Base-by-base conservation (phyloP, 2,888 invertebrate species). In the Spodoptera exigua region DNA sequence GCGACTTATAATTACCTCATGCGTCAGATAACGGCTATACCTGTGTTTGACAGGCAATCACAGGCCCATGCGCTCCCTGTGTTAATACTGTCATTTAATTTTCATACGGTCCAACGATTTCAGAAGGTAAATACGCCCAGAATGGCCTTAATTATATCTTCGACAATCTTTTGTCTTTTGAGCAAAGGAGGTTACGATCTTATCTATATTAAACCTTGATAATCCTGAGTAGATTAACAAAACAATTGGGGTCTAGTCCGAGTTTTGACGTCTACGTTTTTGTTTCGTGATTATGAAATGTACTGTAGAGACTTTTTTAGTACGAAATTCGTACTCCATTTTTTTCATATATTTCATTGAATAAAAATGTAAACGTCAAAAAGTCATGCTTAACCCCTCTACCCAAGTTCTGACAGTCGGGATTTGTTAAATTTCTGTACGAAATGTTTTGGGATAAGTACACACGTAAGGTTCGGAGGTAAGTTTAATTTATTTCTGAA, bases 1-100 rank as follows among this genome's bases (percentile, higher is more conserved):
- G 51, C 63, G 71, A 64, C 62, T 83, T 81, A 79, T 85, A 82
- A 85, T 84, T 83, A 84, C 75, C 68, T 81, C 76, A 76, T 76
- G 75, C 69, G 74, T 72, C 73, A 76, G 74, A 75, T 81, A 84
- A 85, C 81, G 76, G 65, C 74, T 69, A 73, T 78, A 81, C 79
- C 82, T 87, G 88, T 67, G 65, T 70, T 67, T 84, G 88, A 88
- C 88, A 87, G 83, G 80, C 75, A 82, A 86, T 87, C 83, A 79
- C 60, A 59, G 57, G 60, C 72, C 66, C 51, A 39, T 43, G 21
- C 71, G 60, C 62, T 46, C 68, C 66, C 63, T 57, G 70, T 76
- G 69, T 75, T 74, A 70, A 75, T 70, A 76, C 68, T 75, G 74
- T 72, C 77, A 70, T 72, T 78, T 58, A 71, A 77, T 80, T 78